Conservation (phyloP, 2,797 vertebrate genomes). For the Adrianichthys oophorus region DNA sequence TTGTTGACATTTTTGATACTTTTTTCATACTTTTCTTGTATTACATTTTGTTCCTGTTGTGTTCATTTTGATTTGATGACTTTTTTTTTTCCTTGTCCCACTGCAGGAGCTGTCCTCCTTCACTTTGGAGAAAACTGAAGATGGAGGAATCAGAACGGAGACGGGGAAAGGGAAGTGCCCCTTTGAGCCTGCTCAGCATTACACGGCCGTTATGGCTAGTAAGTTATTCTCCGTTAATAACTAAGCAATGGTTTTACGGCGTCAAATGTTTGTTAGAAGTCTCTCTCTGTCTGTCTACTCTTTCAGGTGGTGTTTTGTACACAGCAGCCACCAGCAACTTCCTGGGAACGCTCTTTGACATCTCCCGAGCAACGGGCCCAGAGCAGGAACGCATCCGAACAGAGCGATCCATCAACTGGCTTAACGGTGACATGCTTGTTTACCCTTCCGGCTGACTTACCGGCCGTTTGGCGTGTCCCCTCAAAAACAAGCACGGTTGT, state of each 20-base stretch:
- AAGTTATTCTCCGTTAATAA: conserved; percentile 3
- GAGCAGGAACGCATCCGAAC: conserved; percentile 84
- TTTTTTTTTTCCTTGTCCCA: conserved; percentile 13
- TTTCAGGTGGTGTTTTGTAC: conserved; percentile 81
- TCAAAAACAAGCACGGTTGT: background rate
- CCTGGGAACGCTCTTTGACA: conserved; percentile 85
- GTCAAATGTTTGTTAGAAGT: background rate
- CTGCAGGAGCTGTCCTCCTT: conserved; percentile 79
- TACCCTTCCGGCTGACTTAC: background rate
- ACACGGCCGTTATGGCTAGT: conserved; percentile 90
- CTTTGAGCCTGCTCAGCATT: conserved; percentile 87
- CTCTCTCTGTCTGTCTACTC: background rate
- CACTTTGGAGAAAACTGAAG: conserved; percentile 74
- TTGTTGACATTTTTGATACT: too few relatives aligned
- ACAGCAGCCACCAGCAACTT: conserved; percentile 88
- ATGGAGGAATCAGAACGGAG: conserved; percentile 75
- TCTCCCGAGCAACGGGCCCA: conserved; percentile 82
- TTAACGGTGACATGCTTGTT: conserved; percentile 79
- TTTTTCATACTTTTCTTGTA: too few relatives aligned
- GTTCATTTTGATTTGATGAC: background rate
- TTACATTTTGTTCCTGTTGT: too few relatives aligned
- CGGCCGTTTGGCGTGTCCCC: background rate
- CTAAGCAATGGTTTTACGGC: background rate
- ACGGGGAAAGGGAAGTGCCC: conserved; percentile 89
- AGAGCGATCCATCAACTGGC: conserved; percentile 84